Evolutionary conservation across 2,113 vertebrate genomes (phyloP).

Genomic region (Microtus oregoni): DNA sequence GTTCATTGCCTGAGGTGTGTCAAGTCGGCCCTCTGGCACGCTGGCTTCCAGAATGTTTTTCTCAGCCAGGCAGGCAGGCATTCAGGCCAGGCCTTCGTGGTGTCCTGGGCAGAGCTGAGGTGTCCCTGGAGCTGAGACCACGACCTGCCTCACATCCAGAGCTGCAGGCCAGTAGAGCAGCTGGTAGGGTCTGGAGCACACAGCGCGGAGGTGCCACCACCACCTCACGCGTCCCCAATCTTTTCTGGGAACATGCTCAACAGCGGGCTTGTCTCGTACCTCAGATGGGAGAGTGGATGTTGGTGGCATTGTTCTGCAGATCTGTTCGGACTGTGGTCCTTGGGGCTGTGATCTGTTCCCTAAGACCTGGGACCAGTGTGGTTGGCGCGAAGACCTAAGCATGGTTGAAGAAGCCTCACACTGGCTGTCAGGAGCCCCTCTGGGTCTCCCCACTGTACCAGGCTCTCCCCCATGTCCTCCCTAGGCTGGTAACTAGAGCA

Average conservation of each 20-base stretch:
- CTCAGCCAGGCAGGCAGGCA: conserved; percentile 58
- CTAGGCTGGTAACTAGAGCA: neutral
- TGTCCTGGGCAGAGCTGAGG: conserved; percentile 24
- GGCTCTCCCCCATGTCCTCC: neutral
- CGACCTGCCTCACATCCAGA: neutral
- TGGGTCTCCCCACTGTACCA: neutral
- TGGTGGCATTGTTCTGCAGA: neutral
- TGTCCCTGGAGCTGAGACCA: neutral
- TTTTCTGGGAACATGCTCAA: too few relatives aligned
- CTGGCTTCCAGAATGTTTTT: conserved; percentile 49
- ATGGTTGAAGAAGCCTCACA: too few relatives aligned
- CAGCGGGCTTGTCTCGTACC: neutral
- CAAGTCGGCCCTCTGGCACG: neutral
- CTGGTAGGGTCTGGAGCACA: fast-evolving
- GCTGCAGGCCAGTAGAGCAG: neutral
- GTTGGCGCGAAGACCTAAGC: neutral
- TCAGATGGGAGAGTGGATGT: neutral
- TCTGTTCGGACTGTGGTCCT: too few relatives aligned
- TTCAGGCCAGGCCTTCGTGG: conserved; percentile 42
- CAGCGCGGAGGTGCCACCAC: fast-evolving
- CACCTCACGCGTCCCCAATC: fast-evolving
- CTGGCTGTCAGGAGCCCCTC: neutral
- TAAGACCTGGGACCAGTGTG: fast-evolving
- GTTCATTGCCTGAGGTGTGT: neutral
- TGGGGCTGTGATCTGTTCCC: too few relatives aligned